Evolutionary conservation across 2,797 vertebrate genomes (phyloP).

Genomic region (Chrosomus eos): DNA sequence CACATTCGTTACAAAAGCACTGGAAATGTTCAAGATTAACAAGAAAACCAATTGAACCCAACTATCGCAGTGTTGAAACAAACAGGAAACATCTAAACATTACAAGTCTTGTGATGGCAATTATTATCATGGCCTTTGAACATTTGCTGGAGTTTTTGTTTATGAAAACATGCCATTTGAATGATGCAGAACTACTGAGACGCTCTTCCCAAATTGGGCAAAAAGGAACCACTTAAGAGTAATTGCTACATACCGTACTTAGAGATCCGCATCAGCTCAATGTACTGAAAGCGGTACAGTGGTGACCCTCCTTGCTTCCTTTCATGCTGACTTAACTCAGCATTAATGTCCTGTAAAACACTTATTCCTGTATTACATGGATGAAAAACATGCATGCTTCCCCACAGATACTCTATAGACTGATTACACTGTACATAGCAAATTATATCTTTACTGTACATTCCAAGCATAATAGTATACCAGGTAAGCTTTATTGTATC

Average conservation of each 20-base stretch:
- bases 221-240: slow-evolving; percentile 28
- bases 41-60: background rate
- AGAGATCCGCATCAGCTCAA: background rate
- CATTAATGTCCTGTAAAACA: background rate
- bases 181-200: background rate
- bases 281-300: background rate
- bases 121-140: slow-evolving; percentile 17
- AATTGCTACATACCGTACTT: slow-evolving; percentile 23
- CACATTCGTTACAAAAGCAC: background rate
- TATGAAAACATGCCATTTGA: slow-evolving; percentile 11
- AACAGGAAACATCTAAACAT: background rate
- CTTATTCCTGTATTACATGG: background rate
- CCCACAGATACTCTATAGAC: background rate
- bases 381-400: background rate
- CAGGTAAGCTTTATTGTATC: background rate
- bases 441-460: background rate
- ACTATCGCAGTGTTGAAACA: background rate
- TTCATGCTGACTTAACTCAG: background rate
- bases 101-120: background rate
- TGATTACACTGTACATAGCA: background rate
- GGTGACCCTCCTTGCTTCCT: background rate
- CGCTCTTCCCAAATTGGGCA: background rate
- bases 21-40: slow-evolving; percentile 6
- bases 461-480: background rate
- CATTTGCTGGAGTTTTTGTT: slow-evolving; percentile 4